phyloP scores from a whole-genome alignment of 2,888 invertebrate species.

The Acanthoscelides obtectus region DNA sequence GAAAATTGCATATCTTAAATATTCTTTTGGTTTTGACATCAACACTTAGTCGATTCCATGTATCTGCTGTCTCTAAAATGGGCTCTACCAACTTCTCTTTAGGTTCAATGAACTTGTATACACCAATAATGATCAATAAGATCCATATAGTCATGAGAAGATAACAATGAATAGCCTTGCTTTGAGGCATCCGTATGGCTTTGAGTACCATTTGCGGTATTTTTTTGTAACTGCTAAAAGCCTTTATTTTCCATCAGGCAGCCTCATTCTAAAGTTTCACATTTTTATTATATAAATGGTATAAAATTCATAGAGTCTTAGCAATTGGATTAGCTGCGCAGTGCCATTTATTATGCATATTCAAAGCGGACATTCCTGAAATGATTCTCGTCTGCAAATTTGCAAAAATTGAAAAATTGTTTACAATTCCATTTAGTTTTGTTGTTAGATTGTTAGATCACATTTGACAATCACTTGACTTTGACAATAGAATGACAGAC shows the following conservation, averaged over 20 bases:
- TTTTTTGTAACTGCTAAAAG: background rate
- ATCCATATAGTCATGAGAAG: slow-evolving; percentile 79
- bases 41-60: slow-evolving; percentile 49
- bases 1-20: slow-evolving; percentile 67
- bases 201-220: slow-evolving; percentile 40
- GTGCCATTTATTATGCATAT: background rate
- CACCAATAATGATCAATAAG: slow-evolving; percentile 70
- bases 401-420: too few relatives aligned
- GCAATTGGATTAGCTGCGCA: background rate
- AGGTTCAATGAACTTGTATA: slow-evolving; percentile 65
- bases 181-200: slow-evolving; percentile 58
- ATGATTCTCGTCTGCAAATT: too few relatives aligned
- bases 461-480: too few relatives aligned
- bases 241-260: background rate
- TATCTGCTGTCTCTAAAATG: slow-evolving; percentile 30
- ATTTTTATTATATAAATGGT: background rate
- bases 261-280: background rate
- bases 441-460: too few relatives aligned
- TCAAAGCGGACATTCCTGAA: background rate
- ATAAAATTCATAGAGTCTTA: background rate
- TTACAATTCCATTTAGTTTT: too few relatives aligned
- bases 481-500: too few relatives aligned
- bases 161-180: slow-evolving; percentile 77
- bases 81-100: slow-evolving; percentile 42
- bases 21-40: slow-evolving; percentile 62